A percentile compares a stretch with the other conserved stretches of the same genome.
These are phyloP conservation scores for Drosophila siamana DNA, from an alignment of 2,888 invertebrate species.

Conservation along the genomic window DNA sequence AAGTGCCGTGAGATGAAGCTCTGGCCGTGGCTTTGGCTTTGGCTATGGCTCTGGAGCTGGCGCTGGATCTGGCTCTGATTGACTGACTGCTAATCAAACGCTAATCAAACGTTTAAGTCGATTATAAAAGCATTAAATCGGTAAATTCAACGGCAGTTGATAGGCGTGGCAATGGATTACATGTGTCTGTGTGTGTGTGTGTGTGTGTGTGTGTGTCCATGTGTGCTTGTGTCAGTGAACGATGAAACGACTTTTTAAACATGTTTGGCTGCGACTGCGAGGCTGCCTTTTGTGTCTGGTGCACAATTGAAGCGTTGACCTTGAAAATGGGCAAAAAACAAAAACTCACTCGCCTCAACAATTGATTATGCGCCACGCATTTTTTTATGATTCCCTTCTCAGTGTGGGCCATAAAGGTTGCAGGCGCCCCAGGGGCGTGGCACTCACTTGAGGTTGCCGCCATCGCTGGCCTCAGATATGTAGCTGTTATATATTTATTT, in stretches of 20 bases:
- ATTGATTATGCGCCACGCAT: conserved; percentile 38
- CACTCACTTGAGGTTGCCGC: conserved; percentile 14
- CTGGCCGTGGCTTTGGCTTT: conserved; percentile 7
- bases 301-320: conserved; percentile 31
- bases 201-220: background rate
- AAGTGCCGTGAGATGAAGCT: conserved; percentile 7
- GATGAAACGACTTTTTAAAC: conserved; percentile 53
- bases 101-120: conserved; percentile 67
- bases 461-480: conserved; percentile 8
- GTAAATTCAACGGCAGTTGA: conserved; percentile 34
- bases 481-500: conserved; percentile 53
- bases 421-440: conserved; percentile 41
- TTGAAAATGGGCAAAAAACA: conserved; percentile 37
- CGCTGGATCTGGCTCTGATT: conserved; percentile 34
- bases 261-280: conserved; percentile 20
- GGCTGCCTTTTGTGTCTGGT: conserved; percentile 5
- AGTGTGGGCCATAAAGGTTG: conserved; percentile 26
- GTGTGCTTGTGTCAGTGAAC: background rate
- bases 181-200: background rate
- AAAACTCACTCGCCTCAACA: conserved; percentile 14
- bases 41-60: conserved; percentile 22
- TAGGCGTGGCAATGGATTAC: conserved; percentile 24
- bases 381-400: conserved; percentile 21
- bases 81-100: conserved; percentile 58
- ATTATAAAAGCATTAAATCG: conserved; percentile 77